phyloP scores from a whole-genome alignment of 2,113 vertebrate species.

The Thamnaconus septentrionalis region DNA sequence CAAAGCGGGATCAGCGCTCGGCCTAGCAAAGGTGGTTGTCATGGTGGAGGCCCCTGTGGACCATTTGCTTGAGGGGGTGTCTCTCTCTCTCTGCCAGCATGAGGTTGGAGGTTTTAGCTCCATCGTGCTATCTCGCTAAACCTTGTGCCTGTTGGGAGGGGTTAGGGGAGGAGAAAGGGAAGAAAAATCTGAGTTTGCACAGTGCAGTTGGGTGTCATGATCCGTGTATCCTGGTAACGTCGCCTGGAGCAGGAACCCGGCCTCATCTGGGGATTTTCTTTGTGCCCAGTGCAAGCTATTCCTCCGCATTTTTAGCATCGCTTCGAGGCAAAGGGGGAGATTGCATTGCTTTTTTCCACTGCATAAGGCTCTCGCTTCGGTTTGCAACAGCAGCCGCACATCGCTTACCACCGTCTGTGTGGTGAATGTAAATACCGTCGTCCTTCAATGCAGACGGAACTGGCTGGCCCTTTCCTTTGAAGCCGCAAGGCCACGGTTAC shows the following conservation, averaged over 20 bases:
- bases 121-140: constrained; percentile 3
- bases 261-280: constrained; percentile 4
- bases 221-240: constrained; percentile 23
- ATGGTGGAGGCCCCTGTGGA: constrained; percentile 16
- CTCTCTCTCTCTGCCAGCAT: constrained; percentile 25
- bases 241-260: constrained; percentile 23
- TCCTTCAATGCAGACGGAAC: too few species aligned
- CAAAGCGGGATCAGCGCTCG: constrained; percentile 21
- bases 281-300: background rate
- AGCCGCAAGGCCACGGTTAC: too few species aligned
- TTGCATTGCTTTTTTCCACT: background rate
- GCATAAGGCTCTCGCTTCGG: background rate
- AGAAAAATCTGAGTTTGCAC: background rate
- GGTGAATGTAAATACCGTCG: background rate
- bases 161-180: background rate
- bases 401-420: background rate
- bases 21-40: constrained; percentile 26
- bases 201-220: constrained; percentile 23
- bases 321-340: background rate
- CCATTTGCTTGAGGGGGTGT: constrained; percentile 29
- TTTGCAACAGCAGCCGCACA: background rate
- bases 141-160: constrained; percentile 2
- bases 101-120: constrained; percentile 21
- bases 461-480: too few species aligned
- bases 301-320: background rate